phyloP scores from a whole-genome alignment of 2,797 vertebrate genomes.

The Gadopsis bispinosus region DNA sequence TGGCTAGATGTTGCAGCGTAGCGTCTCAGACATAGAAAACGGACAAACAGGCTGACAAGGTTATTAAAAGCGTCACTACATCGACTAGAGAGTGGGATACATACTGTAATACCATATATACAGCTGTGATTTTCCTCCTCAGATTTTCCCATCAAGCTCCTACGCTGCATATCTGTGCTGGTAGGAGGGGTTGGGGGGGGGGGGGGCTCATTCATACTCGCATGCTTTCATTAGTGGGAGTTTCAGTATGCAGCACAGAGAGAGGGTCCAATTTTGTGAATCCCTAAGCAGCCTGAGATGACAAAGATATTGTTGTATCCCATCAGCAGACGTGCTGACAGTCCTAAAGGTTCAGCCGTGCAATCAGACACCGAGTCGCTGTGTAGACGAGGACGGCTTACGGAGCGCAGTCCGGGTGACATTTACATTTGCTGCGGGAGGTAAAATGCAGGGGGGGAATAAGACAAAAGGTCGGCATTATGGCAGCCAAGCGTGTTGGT shows the following conservation, averaged over 20 bases:
- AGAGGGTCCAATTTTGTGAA: constrained; percentile 5
- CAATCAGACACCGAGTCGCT: constrained; percentile 37
- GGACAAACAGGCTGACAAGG: too few species aligned
- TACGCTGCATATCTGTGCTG: constrained; percentile 18
- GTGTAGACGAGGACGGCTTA: constrained; percentile 5
- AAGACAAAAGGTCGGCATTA: constrained; percentile 18
- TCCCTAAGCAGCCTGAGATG: constrained; percentile 29
- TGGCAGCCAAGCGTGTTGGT: constrained; percentile 15
- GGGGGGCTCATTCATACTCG: not conserved
- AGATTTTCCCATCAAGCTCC: constrained; percentile 12
- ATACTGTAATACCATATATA: not conserved
- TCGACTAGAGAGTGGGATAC: not conserved
- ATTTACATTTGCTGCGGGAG: constrained; percentile 47
- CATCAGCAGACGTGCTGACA: constrained; percentile 24
- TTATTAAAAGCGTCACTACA: not conserved
- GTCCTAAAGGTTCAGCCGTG: constrained; percentile 46
- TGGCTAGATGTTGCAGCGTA: too few species aligned
- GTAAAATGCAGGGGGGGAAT: constrained; percentile 1
- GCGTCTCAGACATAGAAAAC: too few species aligned
- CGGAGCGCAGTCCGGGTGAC: constrained; percentile 36
- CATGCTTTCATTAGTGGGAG: constrained; percentile 52
- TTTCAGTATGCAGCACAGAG: constrained; percentile 24
- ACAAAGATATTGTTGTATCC: constrained; percentile 55
- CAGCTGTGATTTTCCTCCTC: constrained; percentile 10
- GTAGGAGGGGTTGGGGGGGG: not conserved